A percentile compares a stretch with the other conserved stretches of the same genome.
phyloP scores from a whole-genome alignment of 1,140 invertebrate species.

The Tetramorium simillimum region DNA sequence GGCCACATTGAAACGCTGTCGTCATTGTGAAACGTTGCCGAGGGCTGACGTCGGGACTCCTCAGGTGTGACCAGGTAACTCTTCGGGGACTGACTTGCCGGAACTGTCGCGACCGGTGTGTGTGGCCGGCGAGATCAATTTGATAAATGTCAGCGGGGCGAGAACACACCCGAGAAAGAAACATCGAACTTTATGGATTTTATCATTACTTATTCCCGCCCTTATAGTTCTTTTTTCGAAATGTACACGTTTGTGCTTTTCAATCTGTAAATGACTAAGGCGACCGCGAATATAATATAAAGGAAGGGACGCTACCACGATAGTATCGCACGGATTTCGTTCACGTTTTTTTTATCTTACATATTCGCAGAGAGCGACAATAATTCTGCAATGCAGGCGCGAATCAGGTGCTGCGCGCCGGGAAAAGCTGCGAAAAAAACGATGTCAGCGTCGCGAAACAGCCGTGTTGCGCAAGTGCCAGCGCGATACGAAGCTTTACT shows the following conservation, averaged over 20 bases:
- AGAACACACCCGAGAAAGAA: background rate
- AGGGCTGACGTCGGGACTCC: conserved; percentile 38
- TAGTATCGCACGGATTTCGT: background rate
- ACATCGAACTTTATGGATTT: conserved; percentile 5
- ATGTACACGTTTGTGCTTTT: background rate
- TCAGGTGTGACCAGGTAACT: conserved; percentile 64
- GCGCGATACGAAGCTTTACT: conserved; percentile 59
- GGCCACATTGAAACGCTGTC: conserved; percentile 57
- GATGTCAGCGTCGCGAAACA: background rate
- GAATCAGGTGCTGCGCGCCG: background rate
- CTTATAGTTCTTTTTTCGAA: background rate
- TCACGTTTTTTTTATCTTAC: background rate
- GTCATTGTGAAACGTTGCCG: conserved; percentile 62
- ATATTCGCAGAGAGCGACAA: background rate
- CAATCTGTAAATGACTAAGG: background rate
- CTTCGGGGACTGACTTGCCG: conserved; percentile 51
- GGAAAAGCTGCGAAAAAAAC: background rate
- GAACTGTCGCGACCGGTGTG: conserved; percentile 46
- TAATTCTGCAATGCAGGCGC: background rate
- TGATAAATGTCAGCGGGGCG: conserved; percentile 39
- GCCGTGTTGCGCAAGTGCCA: background rate
- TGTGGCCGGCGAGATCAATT: conserved; percentile 53
- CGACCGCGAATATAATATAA: background rate
- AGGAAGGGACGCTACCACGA: background rate
- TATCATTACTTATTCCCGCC: conserved; percentile 28